Evolutionary conservation across 2,113 vertebrate genomes (phyloP), one percentile per base, ranked within the genome.

Genomic region (Morone saxatilis): DNA sequence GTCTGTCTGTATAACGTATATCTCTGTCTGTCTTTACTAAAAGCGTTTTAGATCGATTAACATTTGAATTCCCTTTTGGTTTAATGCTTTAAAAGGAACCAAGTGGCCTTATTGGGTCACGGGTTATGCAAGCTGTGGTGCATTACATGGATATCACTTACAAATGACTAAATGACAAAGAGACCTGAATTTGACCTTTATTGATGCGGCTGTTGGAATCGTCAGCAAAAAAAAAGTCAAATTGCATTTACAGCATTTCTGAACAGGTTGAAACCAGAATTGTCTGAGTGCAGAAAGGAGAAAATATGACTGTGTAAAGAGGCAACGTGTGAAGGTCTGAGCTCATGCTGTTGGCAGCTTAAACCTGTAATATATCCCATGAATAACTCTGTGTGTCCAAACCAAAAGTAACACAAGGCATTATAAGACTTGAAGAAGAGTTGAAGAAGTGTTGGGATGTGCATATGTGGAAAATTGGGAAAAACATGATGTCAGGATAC

Each of bases 231-330:
- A 13, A 17, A 4, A n/a, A 17, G 7, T 40, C 16, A 25, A 5
- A 45, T 22, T n/a, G 40, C 13, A 50, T 50, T 38, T 54, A 4
- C 8, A 20, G 61, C n/a, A 43, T 69, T 79, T 41, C 20, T 13
- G 6, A 63, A 70, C 71, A 45, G 16, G 79, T 22, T 80, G 4
- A 63, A 73, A 68, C 50, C 19, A 4, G 78, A 9, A 5, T 40
- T 56, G 54, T 9, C 20, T 56, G 4, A 47, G 10, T 50, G 36
- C 20, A 59, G 12, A 59, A 6, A n/a, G 48, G 25, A 68, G 7
- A 19, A 22, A 51, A 60, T 68, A 40, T 20, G 54, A 36, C 5
- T 12, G 1, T n/a, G 50, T 19, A 2, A 5, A 10, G 1, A 38
- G 6, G 7, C 7, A 20, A 2, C 6, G 10, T 25, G 54, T 47